A percentile compares a stretch with the other conserved stretches of the same genome.
phyloP scores from a whole-genome alignment of 2,888 invertebrate species.

The Leptopilina drosophilae region DNA sequence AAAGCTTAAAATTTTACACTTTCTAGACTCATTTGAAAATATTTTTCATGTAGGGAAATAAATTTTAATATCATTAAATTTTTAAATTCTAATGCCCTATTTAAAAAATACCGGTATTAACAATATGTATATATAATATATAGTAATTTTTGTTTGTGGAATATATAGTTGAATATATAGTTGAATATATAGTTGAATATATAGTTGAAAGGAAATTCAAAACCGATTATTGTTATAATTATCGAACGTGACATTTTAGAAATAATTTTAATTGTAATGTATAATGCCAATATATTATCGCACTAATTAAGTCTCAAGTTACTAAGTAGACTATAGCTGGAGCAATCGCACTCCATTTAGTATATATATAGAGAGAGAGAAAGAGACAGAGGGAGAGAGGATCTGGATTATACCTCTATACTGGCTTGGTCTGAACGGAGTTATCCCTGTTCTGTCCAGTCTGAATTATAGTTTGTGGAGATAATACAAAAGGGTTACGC shows the following conservation, averaged over 20 bases:
- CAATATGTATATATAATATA: too few species aligned
- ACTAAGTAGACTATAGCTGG: slow-evolving; percentile 19
- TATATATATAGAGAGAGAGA: background rate
- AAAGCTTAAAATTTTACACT: too few species aligned
- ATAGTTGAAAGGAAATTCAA: background rate
- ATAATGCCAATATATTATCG: background rate
- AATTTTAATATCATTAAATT: too few species aligned
- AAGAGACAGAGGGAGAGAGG: background rate
- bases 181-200: too few species aligned
- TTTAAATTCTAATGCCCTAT: too few species aligned
- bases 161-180: background rate
- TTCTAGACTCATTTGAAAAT: too few species aligned
- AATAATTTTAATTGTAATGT: slow-evolving; percentile 22
- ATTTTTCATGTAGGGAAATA: too few species aligned
- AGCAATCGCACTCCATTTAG: slow-evolving; percentile 24
- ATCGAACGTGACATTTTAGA: background rate
- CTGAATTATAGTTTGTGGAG: slow-evolving; percentile 12
- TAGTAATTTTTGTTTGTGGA: too few species aligned
- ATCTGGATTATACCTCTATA: slow-evolving; percentile 24
- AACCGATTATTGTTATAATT: background rate
- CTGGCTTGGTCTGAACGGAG: slow-evolving; percentile 23
- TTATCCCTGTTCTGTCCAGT: slow-evolving; percentile 33
- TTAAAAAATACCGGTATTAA: too few species aligned
- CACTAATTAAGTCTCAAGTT: slow-evolving; percentile 28
- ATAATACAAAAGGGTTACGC: slow-evolving; percentile 38